These are phyloP conservation scores for Cephus rjabovi DNA, from an alignment of 2,888 invertebrate species.

Conservation along the genomic window DNA sequence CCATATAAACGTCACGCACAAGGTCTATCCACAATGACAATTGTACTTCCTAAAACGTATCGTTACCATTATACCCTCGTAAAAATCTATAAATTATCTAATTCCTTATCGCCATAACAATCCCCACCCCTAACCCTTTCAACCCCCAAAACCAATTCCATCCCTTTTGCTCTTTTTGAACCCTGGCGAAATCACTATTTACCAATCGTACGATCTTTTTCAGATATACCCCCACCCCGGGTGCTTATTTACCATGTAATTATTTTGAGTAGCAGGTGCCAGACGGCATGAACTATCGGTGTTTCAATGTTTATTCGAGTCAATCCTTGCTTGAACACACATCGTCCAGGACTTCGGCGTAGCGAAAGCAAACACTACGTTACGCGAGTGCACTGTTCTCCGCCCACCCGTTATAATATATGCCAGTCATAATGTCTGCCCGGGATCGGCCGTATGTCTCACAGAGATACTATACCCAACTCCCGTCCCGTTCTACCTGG, in stretches of 20 bases:
- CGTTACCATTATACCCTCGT: not conserved
- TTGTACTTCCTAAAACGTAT: not conserved
- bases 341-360: conserved; percentile 12
- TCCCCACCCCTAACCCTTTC: not conserved
- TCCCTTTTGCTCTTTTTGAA: not conserved
- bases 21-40: not conserved
- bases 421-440: conserved; percentile 25
- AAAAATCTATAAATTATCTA: not conserved
- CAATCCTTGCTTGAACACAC: conserved; percentile 38
- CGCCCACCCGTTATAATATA: conserved; percentile 22
- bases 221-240: not conserved
- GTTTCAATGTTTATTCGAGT: conserved; percentile 44
- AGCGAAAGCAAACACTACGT: conserved; percentile 26
- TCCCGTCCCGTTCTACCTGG: not conserved
- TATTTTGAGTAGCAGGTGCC: conserved; percentile 19
- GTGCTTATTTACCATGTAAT: not conserved
- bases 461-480: not conserved
- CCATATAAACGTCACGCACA: not conserved
- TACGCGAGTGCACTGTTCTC: conserved; percentile 23
- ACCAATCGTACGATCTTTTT: not conserved
- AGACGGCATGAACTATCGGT: conserved; percentile 31
- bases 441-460: conserved; percentile 6
- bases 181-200: not conserved
- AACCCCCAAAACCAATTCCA: not conserved
- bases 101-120: not conserved